Conservation (phyloP, 2,888 invertebrate genomes). For the Morinoia aosen region DNA sequence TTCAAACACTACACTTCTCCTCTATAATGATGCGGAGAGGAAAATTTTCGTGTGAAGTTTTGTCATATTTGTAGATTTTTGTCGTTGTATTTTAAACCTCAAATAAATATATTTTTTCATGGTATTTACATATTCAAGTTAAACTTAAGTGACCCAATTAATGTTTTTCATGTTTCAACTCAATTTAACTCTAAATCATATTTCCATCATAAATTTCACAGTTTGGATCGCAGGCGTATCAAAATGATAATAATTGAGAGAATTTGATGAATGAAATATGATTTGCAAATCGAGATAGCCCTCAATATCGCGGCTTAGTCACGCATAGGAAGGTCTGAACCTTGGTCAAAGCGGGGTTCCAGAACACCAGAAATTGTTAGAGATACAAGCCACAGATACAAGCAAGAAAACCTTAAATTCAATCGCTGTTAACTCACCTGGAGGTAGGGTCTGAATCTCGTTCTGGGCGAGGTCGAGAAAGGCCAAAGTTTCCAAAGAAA, state of each 20-base stretch:
- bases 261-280: neutral
- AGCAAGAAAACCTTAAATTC: neutral
- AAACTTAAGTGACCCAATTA: too few species aligned
- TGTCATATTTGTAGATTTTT: neutral
- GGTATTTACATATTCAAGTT: neutral
- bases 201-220: too few species aligned
- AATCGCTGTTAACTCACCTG: slow-evolving; percentile 57
- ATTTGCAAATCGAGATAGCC: neutral
- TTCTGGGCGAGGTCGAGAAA: slow-evolving; percentile 93
- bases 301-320: neutral
- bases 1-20: neutral
- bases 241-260: neutral
- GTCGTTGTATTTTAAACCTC: neutral
- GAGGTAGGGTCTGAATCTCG: slow-evolving; percentile 81
- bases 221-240: too few species aligned
- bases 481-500: slow-evolving; percentile 83
- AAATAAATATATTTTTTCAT: neutral
- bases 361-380: slow-evolving; percentile 84
- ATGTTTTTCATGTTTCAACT: too few species aligned
- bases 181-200: too few species aligned
- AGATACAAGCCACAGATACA: slow-evolving; percentile 73
- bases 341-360: slow-evolving; percentile 90
- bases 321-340: slow-evolving; percentile 78
- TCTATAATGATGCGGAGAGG: neutral
- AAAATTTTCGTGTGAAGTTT: neutral